phyloP scores from a whole-genome alignment of 92 coral and sea anemone species.

The Heliopora coerulea region DNA sequence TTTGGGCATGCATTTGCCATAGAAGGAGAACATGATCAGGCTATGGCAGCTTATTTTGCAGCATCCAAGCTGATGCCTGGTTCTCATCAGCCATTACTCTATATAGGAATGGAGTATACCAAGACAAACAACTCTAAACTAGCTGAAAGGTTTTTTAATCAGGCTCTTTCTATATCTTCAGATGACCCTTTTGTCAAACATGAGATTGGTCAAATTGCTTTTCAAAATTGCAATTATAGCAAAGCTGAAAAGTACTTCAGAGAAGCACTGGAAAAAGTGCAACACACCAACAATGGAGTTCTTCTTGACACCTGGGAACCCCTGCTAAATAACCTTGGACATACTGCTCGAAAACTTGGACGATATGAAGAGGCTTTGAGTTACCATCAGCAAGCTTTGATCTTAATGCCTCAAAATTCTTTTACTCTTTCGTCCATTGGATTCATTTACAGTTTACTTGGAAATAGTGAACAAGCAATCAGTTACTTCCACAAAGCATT shows the following conservation, averaged over 20 bases:
- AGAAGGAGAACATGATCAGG: conserved; percentile 99
- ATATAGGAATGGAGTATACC: conserved; percentile 92
- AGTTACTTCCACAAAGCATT: conserved; percentile 95
- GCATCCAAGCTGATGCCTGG: conserved; percentile 97
- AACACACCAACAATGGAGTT: conserved; percentile 72
- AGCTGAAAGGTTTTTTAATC: conserved; percentile 86
- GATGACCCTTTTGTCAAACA: conserved; percentile 94
- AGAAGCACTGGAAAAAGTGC: conserved; percentile 86
- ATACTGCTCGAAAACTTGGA: conserved; percentile 85
- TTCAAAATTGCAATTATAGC: conserved; percentile 78
- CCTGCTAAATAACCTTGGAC: conserved; percentile 87
- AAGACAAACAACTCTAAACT: conserved; percentile 91
- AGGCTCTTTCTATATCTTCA: conserved; percentile 82
- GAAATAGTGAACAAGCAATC: conserved; percentile 87
- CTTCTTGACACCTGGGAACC: conserved; percentile 95
- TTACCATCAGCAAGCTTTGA: conserved; percentile 86
- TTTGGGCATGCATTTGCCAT: conserved; percentile 99
- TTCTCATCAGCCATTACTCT: conserved; percentile 85
- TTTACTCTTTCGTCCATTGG: conserved; percentile 93
- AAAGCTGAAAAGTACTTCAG: conserved; percentile 85
- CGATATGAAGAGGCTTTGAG: conserved; percentile 84
- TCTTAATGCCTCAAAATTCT: conserved; percentile 87
- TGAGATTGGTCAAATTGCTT: conserved; percentile 97
- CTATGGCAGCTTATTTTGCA: conserved; percentile 97
- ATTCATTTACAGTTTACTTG: conserved; percentile 84